phyloP scores from a whole-genome alignment of 1,140 invertebrate genomes.

The Solenopsis fugax region DNA sequence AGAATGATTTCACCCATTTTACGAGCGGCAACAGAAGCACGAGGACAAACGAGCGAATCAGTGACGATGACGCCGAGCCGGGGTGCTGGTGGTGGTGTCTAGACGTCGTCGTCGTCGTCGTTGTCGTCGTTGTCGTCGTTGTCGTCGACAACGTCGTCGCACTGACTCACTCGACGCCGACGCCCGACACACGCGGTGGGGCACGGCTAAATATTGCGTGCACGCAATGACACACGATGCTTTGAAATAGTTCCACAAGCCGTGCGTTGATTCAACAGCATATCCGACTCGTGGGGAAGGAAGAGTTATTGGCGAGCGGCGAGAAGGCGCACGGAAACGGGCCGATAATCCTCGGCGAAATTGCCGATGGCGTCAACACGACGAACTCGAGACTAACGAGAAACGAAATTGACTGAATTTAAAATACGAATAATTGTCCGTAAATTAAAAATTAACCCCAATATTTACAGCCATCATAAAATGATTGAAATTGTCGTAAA shows the following conservation, averaged over 20 bases:
- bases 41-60: constrained; percentile 76
- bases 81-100: constrained; percentile 78
- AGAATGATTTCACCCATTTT: constrained; percentile 76
- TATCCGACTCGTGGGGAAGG: constrained; percentile 60
- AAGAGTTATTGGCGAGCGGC: constrained; percentile 55
- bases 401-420: not conserved
- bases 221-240: constrained; percentile 81
- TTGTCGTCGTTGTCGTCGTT: constrained; percentile 72
- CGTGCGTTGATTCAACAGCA: constrained; percentile 71
- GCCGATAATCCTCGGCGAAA: constrained; percentile 48
- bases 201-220: constrained; percentile 83
- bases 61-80: constrained; percentile 73
- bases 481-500: not conserved
- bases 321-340: constrained; percentile 28
- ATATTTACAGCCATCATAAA: not conserved
- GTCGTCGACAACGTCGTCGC: constrained; percentile 77
- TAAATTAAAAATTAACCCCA: not conserved
- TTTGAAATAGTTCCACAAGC: constrained; percentile 80
- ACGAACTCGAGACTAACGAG: not conserved
- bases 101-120: constrained; percentile 77
- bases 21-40: constrained; percentile 64
- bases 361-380: constrained; percentile 4
- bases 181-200: constrained; percentile 65
- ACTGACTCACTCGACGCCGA: constrained; percentile 82
- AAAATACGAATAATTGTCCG: not conserved